Conservation (phyloP, 2,113 vertebrate genomes). For the Campylorhamphus procurvoides region DNA sequence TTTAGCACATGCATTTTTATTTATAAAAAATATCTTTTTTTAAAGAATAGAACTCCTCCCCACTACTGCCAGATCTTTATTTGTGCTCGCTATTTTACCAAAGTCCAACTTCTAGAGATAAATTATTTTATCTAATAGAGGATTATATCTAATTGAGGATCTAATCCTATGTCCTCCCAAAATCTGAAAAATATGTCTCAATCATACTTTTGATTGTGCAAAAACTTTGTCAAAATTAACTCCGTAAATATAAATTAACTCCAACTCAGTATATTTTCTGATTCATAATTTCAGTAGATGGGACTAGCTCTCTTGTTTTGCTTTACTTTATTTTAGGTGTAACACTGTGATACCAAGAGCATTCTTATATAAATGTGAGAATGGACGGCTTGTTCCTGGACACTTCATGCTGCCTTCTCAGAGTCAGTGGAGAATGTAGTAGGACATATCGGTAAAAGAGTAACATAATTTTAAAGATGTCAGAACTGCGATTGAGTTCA, state of each 20-base stretch:
- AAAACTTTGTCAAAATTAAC: background rate
- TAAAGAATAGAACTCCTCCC: background rate
- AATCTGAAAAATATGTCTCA: background rate
- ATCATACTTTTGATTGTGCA: background rate
- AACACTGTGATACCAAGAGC: background rate
- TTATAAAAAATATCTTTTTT: background rate
- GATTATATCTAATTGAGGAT: background rate
- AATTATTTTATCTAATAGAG: background rate
- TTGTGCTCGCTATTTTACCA: background rate
- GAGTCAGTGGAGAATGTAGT: background rate
- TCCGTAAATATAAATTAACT: background rate
- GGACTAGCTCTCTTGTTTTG: background rate
- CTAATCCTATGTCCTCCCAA: background rate
- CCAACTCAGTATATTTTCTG: background rate
- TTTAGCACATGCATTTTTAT: background rate
- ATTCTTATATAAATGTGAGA: background rate
- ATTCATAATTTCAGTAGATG: background rate
- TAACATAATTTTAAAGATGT: background rate
- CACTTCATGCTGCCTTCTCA: background rate
- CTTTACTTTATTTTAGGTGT: background rate
- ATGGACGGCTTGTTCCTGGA: background rate
- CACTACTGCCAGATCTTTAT: background rate
- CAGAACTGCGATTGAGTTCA: background rate
- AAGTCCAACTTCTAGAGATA: background rate
- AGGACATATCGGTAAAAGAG: background rate